Conservation (phyloP, 2,797 vertebrate genomes). For the Phalloptychus januarius region DNA sequence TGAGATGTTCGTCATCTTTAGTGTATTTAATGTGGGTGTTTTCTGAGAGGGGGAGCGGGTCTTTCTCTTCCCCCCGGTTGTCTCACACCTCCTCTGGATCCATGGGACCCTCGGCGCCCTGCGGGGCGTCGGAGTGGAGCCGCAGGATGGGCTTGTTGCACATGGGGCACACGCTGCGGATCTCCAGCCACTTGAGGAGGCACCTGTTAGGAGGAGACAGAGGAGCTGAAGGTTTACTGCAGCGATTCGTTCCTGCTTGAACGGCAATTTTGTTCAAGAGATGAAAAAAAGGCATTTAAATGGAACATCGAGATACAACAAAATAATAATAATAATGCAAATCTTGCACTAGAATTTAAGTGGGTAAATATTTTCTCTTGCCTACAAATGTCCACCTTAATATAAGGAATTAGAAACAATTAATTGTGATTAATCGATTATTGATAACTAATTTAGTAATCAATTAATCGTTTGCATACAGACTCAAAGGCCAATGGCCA, state of each 20-base stretch:
- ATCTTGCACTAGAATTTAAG: background rate
- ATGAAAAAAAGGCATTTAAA: background rate
- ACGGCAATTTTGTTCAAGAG: background rate
- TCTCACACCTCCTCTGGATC: slow-evolving; percentile 85
- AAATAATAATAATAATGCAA: background rate
- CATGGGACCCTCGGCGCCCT: slow-evolving; percentile 80
- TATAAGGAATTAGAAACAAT: too few species aligned
- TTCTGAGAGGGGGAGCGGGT: slow-evolving; percentile 38
- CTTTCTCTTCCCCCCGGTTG: slow-evolving; percentile 6
- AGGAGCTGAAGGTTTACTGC: background rate
- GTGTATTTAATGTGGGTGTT: slow-evolving; percentile 59
- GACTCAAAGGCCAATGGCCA: too few species aligned
- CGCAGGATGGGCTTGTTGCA: slow-evolving; percentile 87
- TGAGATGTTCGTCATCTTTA: slow-evolving; percentile 65
- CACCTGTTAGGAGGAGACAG: slow-evolving; percentile 72
- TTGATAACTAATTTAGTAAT: too few species aligned
- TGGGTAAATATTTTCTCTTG: background rate
- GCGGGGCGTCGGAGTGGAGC: slow-evolving; percentile 78
- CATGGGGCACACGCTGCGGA: slow-evolving; percentile 87
- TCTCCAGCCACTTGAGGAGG: slow-evolving; percentile 88
- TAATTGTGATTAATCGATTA: too few species aligned
- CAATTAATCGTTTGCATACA: too few species aligned
- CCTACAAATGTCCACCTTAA: background rate
- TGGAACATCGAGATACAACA: background rate
- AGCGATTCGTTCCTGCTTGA: background rate